phyloP scores from a whole-genome alignment of 2,113 vertebrate species.

The Mirounga angustirostris region DNA sequence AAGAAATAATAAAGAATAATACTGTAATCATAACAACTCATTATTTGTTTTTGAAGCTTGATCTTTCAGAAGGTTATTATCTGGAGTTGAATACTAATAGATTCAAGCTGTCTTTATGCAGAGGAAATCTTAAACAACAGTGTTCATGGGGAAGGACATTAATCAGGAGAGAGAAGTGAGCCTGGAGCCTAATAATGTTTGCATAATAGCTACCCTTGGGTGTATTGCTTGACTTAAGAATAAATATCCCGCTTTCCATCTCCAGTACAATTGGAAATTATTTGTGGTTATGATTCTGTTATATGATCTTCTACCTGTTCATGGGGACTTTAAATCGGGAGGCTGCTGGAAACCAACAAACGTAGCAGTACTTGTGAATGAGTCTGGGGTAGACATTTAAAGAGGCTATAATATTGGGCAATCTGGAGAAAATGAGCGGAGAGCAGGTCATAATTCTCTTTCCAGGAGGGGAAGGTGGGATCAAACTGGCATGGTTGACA shows the following conservation, averaged over 20 bases:
- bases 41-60: slow-evolving; percentile 72
- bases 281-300: slow-evolving; percentile 64
- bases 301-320: slow-evolving; percentile 22
- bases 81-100: slow-evolving; percentile 72
- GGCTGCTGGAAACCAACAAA: slow-evolving; percentile 10
- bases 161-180: slow-evolving; percentile 72
- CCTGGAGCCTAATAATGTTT: slow-evolving; percentile 72
- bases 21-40: slow-evolving; percentile 64
- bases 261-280: slow-evolving; percentile 62
- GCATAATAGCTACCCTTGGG: slow-evolving; percentile 76
- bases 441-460: not conserved
- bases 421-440: not conserved
- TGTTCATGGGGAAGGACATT: slow-evolving; percentile 71
- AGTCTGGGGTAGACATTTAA: not conserved
- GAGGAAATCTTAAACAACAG: slow-evolving; percentile 64
- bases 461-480: not conserved
- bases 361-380: not conserved
- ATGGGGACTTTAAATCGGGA: not conserved
- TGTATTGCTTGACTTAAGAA: slow-evolving; percentile 64
- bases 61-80: slow-evolving; percentile 71
- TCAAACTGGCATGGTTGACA: not conserved
- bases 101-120: slow-evolving; percentile 56
- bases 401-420: not conserved
- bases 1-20: slow-evolving; percentile 56
- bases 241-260: slow-evolving; percentile 71